A percentile compares a stretch with the other conserved stretches of the same genome.
Conservation (phyloP, 2,797 vertebrate species). For the Lophius americanus region DNA sequence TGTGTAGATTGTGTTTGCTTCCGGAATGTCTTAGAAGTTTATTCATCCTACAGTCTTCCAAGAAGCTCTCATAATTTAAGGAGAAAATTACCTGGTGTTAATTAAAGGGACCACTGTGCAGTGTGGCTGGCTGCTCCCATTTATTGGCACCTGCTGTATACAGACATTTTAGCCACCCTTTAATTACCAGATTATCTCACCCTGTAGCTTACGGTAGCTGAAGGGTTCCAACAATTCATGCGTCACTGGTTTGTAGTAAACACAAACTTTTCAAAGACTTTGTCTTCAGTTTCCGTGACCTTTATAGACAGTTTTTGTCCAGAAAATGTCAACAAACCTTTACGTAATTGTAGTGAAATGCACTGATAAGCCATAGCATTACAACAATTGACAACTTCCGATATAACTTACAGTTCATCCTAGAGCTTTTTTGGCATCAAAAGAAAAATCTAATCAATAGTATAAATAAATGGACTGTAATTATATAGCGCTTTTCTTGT, state of each 20-base stretch:
- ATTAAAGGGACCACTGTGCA: constrained; percentile 43
- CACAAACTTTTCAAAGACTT: not conserved
- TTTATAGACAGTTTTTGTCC: not conserved
- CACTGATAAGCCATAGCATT: too few species aligned
- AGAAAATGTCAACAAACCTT: not conserved
- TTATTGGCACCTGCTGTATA: constrained; percentile 65
- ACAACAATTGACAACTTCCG: too few species aligned
- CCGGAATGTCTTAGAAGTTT: constrained; percentile 5
- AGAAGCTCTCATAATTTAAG: constrained; percentile 46
- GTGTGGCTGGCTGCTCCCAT: constrained; percentile 43
- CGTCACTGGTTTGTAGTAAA: not conserved
- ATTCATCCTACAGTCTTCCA: constrained; percentile 7
- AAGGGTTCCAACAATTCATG: not conserved
- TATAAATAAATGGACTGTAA: too few species aligned
- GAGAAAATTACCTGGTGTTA: constrained; percentile 48
- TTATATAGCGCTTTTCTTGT: too few species aligned
- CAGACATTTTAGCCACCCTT: constrained; percentile 36
- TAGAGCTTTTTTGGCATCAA: too few species aligned
- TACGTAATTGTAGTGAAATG: too few species aligned
- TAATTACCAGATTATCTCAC: constrained; percentile 55
- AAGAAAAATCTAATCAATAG: too few species aligned
- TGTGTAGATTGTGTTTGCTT: constrained; percentile 12
- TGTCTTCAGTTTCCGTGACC: constrained; percentile 1
- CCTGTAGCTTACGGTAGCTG: constrained; percentile 39
- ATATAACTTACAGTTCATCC: too few species aligned